Conservation (phyloP, 2,113 vertebrate species). For the Varanus salvator region DNA sequence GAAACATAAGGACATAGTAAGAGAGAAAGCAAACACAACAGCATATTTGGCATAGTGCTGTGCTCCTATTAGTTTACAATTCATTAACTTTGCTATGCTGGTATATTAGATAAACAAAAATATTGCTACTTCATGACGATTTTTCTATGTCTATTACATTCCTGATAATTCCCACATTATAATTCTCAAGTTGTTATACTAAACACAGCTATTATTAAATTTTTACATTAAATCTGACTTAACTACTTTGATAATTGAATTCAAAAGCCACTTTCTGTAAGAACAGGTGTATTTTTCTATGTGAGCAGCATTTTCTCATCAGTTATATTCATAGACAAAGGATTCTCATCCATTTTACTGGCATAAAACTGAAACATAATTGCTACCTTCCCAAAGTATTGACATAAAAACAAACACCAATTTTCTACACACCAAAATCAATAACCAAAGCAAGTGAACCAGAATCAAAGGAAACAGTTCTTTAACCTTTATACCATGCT, state of each 20-base stretch:
- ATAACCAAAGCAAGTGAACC: not conserved
- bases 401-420: not conserved
- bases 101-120: not conserved
- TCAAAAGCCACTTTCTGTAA: not conserved
- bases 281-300: not conserved
- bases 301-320: not conserved
- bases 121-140: too few relatives aligned
- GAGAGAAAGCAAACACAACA: not conserved
- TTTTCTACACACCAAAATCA: not conserved
- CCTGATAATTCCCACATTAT: not conserved
- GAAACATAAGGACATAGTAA: not conserved
- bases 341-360: not conserved
- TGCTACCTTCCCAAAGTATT: not conserved
- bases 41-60: not conserved
- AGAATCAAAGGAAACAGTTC: not conserved
- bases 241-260: not conserved
- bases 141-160: too few relatives aligned
- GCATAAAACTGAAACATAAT: not conserved
- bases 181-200: not conserved
- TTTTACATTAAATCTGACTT: not conserved
- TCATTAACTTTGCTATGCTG: not conserved
- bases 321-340: not conserved
- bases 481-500: not conserved
- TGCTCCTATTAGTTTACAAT: not conserved
- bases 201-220: not conserved